Evolutionary conservation across 2,888 invertebrate species (phyloP), one percentile per base, ranked within the genome.

Genomic region (Agelastica alni): DNA sequence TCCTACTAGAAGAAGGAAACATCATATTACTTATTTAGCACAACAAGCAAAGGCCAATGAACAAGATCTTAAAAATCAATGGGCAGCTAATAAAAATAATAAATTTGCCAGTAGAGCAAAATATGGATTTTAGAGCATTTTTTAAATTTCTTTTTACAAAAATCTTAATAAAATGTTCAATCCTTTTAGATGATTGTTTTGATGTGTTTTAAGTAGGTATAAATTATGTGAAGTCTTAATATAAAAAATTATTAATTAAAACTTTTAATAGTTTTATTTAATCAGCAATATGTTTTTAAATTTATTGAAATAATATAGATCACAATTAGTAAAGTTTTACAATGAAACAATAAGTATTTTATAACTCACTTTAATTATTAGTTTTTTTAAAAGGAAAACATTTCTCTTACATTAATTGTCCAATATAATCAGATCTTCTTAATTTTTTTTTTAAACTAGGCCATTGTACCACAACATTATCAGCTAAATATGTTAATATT

Each of bases 1-100:
- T 66, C 70, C 71, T 10, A 77, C 83, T 71, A 71, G 81, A 76
- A 85, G 86, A 63, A 83, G 88, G 63, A 96, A 96, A 76, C 96
- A 97, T 81, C 96, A 97, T 80, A 96, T 97, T 66, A 96, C 96
- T 1, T 96, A 95, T 76, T 81, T 97, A 63, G 96, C 96, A 14
- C 88, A 89, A 75, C 85, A 93, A 85, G 97, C 96, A 2, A 96
- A 96, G 76, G 94, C 93, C 57, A 91, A 95, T 77, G 96, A 97
- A 76, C 83, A 92, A 55, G 95, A 96, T 70, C 77, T 97, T 44
- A 92, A 96, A 74, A 95, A 93, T 71, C 90, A 93, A 78, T 97
- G 96, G 96, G 87, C 96, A 4, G 85, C 89, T 64, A 96, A 91
- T 74, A 85, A 89, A 68, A 85, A 89, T 79, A 88, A 89, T 2